Percentiles rank a stretch among this genome's conserved stretches.
These are phyloP conservation scores for Dendrocincla tyrannina DNA, from an alignment of 2,797 vertebrate species.

Conservation along the genomic window DNA sequence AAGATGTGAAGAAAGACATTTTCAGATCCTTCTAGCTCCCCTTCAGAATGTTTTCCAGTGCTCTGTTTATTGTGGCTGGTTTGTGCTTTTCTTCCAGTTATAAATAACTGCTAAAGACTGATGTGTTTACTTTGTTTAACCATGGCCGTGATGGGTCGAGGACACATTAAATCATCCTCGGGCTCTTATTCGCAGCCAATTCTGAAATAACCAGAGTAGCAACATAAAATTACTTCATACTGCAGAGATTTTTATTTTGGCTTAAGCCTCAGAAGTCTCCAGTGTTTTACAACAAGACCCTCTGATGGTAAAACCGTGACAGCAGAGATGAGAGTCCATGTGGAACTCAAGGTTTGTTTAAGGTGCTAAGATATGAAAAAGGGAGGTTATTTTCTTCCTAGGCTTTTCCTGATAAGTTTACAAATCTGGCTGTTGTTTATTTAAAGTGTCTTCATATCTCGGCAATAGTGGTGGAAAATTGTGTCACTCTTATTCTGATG, in stretches of 20 bases:
- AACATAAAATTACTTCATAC: conserved; percentile 59
- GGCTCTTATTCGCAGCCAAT: conserved; percentile 55
- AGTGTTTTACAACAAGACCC: conserved; percentile 13
- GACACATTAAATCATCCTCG: conserved; percentile 66
- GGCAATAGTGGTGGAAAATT: not conserved
- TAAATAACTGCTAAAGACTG: conserved; percentile 60
- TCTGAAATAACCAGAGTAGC: conserved; percentile 42
- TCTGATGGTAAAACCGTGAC: conserved; percentile 17
- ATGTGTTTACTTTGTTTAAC: conserved; percentile 71
- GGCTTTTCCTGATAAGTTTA: conserved; percentile 8
- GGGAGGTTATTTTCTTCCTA: not conserved
- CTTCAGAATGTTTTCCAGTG: not conserved
- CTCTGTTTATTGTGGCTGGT: not conserved
- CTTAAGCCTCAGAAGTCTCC: conserved; percentile 42
- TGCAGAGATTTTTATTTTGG: conserved; percentile 43
- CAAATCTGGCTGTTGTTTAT: not conserved
- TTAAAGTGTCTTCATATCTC: not conserved
- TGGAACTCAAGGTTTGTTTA: conserved; percentile 35
- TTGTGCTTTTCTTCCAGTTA: conserved; percentile 37
- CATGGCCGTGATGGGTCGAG: conserved; percentile 55
- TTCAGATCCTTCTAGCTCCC: not conserved
- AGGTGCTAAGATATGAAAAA: not conserved
- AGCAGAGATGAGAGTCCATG: not conserved
- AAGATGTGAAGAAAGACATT: not conserved
- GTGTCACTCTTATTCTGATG: not conserved